Evolutionary conservation across 2,888 invertebrate genomes (phyloP), one percentile per base, ranked within the genome.

Genomic region (Tubiluchus corallicola): DNA sequence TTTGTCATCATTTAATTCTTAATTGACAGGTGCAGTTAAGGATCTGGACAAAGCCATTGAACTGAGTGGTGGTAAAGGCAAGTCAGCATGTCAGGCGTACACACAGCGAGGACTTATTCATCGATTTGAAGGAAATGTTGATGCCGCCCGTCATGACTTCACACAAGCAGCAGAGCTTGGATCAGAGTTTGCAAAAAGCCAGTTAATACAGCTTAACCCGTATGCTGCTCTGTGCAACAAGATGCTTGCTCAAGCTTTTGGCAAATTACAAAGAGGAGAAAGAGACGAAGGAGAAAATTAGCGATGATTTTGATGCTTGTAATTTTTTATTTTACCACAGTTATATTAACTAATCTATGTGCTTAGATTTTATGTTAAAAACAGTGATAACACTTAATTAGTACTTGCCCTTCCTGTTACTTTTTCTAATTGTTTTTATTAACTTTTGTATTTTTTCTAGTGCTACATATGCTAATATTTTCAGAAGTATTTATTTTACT

Each of bases 171-270:
- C 85, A 0, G 68, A 73, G 51, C 65, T 84, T 41, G 92, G 92
- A 17, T 85, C 82, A 52, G 73, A 72, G 49, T 92, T 90, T 67
- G 92, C 90, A 17, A 82, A 77, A 60, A 74, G 77, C 57, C 82
- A 64, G 75, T 68, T 87, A 43, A 77, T 85, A 2, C 77, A 82
- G 58, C 62, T 88, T 59, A 92, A 94, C 67, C 90, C 92, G 0
- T 92, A 88, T 61, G 90, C 92, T 2, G 90, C 88, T 0, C 72
- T 92, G 43, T 94, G 92, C 66, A 94, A 92, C 65, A 80, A 85
- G 66, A 90, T 92, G 87, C 68, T 90, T 45, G 71, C 73, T 43
- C 77, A 84, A 65, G 80, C 83, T 38, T 76, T 82, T 67, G 68
- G 71, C 4, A 64, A 61, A 47, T 51, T 63, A 16, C 44, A 45